These are phyloP conservation scores for Geopemphigus sp. DNA, from an alignment of 1,140 invertebrate genomes.

Conservation along the genomic window DNA sequence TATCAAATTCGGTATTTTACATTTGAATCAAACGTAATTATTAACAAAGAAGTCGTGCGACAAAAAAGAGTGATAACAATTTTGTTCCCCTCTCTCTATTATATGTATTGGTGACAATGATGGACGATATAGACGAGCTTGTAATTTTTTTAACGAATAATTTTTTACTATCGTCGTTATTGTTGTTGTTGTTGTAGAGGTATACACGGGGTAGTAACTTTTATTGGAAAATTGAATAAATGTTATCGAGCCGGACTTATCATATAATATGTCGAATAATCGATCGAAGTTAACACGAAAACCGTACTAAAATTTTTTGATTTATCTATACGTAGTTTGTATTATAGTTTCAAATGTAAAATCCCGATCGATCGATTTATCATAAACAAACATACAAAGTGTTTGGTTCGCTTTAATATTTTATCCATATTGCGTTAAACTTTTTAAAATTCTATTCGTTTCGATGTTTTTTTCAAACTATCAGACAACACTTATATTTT, in stretches of 20 bases:
- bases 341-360: no score
- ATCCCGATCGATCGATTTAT: no score
- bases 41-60: conserved; percentile 35
- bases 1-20: conserved; percentile 46
- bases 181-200: neutral
- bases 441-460: neutral
- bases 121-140: neutral
- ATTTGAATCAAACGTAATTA: conserved; percentile 37
- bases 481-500: neutral
- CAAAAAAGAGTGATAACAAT: conserved; percentile 10
- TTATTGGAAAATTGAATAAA: neutral
- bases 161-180: no score
- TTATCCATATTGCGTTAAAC: no score
- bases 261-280: no score
- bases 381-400: no score
- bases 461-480: neutral
- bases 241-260: no score
- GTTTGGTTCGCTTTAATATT: no score
- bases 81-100: neutral
- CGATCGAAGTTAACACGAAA: no score
- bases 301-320: no score
- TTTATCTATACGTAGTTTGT: no score
- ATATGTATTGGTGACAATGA: conserved; percentile 25
- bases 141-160: conserved; percentile 1
- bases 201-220: neutral